Conservation (phyloP, 2,888 invertebrate genomes). For the Chelonus formosanus region DNA sequence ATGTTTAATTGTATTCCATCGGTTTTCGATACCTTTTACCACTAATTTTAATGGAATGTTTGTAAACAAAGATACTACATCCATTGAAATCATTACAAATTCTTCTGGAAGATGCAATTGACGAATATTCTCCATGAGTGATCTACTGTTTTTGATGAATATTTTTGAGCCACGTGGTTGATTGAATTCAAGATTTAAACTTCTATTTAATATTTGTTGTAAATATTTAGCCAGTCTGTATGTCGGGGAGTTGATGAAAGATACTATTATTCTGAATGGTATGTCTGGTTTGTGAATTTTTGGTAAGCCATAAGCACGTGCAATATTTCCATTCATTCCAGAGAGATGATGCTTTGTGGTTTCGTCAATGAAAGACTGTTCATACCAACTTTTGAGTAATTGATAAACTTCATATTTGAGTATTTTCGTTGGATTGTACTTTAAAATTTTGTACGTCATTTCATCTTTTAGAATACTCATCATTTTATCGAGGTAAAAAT, state of each 20-base stretch:
- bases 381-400: slow-evolving; percentile 10
- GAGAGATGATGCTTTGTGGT: background rate
- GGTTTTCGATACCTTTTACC: slow-evolving; percentile 21
- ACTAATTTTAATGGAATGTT: slow-evolving; percentile 27
- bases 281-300: slow-evolving; percentile 33
- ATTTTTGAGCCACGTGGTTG: background rate
- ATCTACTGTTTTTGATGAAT: background rate
- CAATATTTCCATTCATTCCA: slow-evolving; percentile 8
- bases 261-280: slow-evolving; percentile 31
- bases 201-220: slow-evolving; percentile 19
- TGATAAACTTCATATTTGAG: slow-evolving; percentile 17
- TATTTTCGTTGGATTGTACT: slow-evolving; percentile 5
- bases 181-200: slow-evolving; percentile 8
- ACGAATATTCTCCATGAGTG: slow-evolving; percentile 11
- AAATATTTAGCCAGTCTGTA: slow-evolving; percentile 30
- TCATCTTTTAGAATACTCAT: slow-evolving; percentile 14
- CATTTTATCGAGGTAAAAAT: slow-evolving; percentile 29
- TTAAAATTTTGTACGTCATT: slow-evolving; percentile 15
- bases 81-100: slow-evolving; percentile 31
- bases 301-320: slow-evolving; percentile 29
- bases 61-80: slow-evolving; percentile 30
- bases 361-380: slow-evolving; percentile 14
- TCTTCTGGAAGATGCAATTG: slow-evolving; percentile 19
- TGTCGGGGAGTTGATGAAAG: slow-evolving; percentile 27
- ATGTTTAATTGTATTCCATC: slow-evolving; percentile 23